These are phyloP conservation scores for Lophius americanus DNA, from an alignment of 2,797 vertebrate species.

Conservation along the genomic window DNA sequence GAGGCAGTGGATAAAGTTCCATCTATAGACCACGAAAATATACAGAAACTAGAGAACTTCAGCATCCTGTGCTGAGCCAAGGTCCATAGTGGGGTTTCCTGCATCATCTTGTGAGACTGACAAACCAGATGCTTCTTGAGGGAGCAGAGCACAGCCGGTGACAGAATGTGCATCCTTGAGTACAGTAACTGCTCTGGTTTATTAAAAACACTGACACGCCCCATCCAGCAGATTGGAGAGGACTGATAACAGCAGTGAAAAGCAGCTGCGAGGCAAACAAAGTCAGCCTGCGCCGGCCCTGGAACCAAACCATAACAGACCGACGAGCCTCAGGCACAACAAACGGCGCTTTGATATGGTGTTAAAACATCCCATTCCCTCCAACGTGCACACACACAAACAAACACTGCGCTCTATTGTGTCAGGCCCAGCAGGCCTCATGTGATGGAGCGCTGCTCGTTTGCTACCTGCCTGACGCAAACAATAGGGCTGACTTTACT, in stretches of 20 bases:
- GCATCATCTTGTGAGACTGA: constrained; percentile 5
- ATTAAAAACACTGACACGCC: constrained; percentile 48
- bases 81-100: constrained; percentile 23
- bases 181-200: constrained; percentile 2
- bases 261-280: constrained; percentile 56
- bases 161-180: constrained; percentile 11
- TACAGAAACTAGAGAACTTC: not conserved
- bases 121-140: constrained; percentile 4
- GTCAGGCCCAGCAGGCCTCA: constrained; percentile 75
- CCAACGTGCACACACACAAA: constrained; percentile 42
- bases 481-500: constrained; percentile 70
- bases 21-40: not conserved
- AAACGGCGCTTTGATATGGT: constrained; percentile 81
- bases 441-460: constrained; percentile 71
- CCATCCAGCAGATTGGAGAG: constrained; percentile 23
- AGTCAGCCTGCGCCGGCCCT: constrained; percentile 37
- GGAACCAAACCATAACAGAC: constrained; percentile 66
- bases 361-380: constrained; percentile 76
- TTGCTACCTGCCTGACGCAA: constrained; percentile 78
- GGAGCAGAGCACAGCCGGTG: constrained; percentile 8
- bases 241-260: constrained; percentile 36
- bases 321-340: constrained; percentile 70
- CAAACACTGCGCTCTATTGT: constrained; percentile 72
- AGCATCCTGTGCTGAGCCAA: not conserved
- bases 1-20: too few species aligned